These are phyloP conservation scores for Batillaria attramentaria DNA, from an alignment of 1,140 invertebrate genomes.

Conservation along the genomic window DNA sequence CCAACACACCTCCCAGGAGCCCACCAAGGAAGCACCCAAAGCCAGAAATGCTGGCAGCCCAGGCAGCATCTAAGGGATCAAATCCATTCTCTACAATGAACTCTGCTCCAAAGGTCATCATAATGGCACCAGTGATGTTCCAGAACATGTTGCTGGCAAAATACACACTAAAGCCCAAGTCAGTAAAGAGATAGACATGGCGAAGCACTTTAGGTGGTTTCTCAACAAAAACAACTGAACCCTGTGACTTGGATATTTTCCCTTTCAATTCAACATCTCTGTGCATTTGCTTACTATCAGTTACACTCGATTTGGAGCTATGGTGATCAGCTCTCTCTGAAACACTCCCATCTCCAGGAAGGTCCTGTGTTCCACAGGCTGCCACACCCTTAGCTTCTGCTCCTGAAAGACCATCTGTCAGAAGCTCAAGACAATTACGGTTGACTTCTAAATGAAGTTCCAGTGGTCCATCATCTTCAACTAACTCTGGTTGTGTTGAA, in stretches of 20 bases:
- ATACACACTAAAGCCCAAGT: constrained; percentile 57
- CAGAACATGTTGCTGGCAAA: constrained; percentile 63
- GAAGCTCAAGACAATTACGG: no score
- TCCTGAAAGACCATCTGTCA: no score
- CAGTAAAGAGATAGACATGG: constrained; percentile 46
- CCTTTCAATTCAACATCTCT: no score
- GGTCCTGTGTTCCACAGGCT: no score
- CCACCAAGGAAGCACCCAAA: constrained; percentile 56
- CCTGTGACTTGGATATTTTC: no score
- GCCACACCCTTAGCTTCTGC: no score
- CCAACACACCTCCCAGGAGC: constrained; percentile 53
- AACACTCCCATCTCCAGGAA: neutral
- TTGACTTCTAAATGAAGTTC: no score
- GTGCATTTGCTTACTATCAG: no score
- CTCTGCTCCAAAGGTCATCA: constrained; percentile 53
- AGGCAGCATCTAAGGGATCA: constrained; percentile 45
- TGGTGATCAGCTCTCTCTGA: neutral
- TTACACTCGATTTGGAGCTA: no score
- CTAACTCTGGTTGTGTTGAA: no score
- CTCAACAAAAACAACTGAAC: neutral
- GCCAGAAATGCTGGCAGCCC: constrained; percentile 42
- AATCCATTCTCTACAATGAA: constrained; percentile 51
- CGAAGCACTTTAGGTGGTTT: neutral
- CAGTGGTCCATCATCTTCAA: no score
- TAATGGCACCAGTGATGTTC: constrained; percentile 58